Evolutionary conservation across 2,797 vertebrate genomes (phyloP), one percentile per base, ranked within the genome.

Genomic region (Somateria mollissima): DNA sequence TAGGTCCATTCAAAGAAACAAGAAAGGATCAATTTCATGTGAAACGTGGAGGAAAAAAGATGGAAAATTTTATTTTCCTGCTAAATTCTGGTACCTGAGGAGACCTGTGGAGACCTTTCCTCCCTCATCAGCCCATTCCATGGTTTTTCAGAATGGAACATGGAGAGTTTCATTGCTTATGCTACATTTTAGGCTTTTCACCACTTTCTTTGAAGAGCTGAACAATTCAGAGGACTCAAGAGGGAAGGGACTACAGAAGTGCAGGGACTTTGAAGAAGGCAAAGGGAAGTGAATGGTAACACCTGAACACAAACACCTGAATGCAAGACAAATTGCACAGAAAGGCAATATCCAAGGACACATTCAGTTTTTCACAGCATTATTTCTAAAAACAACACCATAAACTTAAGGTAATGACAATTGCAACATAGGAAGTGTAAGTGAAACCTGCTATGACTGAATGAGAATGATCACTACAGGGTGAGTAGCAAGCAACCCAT

Each of bases 201-300:
- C 6, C 19, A 16, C 3, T 6, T 5, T 20, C 45, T 34, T 62
- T 22, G 60, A 85, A 41, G 27, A 66, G 45, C 28, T 51, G 32
- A 85, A 41, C 13, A 0, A 22, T 69, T 85, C 56, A 62, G 79
- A 49, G 16, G 6, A 61, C 36, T 85, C 28, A 20, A 58, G 49
- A 81, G 6, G 3, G 67, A 67, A 84, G 8, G 11, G 22, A 45
- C 4, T 6, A 10, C 30, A 78, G 66, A 41, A 67, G 18, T 2
- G 0, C 0, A 15, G 3, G 1, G 13, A 19, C 6, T 39, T 49
- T 5, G 8, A 8, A 11, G 54, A 6, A n/a, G 15, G 27, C 17
- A 65, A 49, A 71, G 25, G 7, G 27, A 84, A 84, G 11, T 6
- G 4, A 82, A 34, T 47, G 13, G 7, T 8, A 60, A 57, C 7